Percentiles rank a stretch among this genome's conserved stretches.
Conservation (phyloP, 64 coral and sea anemone species). For the Montipora capricornis region DNA sequence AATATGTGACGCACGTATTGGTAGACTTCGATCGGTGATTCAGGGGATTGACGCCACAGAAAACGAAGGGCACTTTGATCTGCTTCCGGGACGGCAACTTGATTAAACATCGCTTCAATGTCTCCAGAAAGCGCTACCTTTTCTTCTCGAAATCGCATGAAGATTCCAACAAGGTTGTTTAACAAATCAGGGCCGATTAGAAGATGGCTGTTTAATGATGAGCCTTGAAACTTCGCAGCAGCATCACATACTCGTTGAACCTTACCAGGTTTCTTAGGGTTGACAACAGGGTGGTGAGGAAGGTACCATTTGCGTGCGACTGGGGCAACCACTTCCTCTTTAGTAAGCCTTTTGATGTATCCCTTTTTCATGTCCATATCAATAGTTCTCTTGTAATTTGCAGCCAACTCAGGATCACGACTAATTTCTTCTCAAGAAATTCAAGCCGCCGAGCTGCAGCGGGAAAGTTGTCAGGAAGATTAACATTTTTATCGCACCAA, state of each 20-base stretch:
- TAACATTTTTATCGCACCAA: no score
- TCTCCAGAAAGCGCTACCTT: constrained; percentile 42
- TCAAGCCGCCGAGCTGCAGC: no score
- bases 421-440: no score
- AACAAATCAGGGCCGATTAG: constrained; percentile 17
- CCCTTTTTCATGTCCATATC: no score
- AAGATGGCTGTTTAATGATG: constrained; percentile 33
- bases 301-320: constrained; percentile 1
- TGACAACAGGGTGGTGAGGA: constrained; percentile 1
- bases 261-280: constrained; percentile 35
- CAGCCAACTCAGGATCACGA: no score
- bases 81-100: constrained; percentile 13
- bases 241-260: constrained; percentile 37
- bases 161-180: constrained; percentile 11
- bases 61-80: constrained; percentile 3
- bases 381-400: no score
- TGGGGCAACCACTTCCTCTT: no score
- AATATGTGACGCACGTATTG: constrained; percentile 47
- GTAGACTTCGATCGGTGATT: constrained; percentile 1
- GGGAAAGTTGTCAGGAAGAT: no score
- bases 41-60: constrained; percentile 8
- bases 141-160: constrained; percentile 41
- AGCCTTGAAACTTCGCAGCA: constrained; percentile 30
- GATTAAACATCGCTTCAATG: constrained; percentile 54
- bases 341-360: no score